Evolutionary conservation across 2,113 vertebrate genomes (phyloP).

Genomic region (Sinocyclocheilus maitianheensis): DNA sequence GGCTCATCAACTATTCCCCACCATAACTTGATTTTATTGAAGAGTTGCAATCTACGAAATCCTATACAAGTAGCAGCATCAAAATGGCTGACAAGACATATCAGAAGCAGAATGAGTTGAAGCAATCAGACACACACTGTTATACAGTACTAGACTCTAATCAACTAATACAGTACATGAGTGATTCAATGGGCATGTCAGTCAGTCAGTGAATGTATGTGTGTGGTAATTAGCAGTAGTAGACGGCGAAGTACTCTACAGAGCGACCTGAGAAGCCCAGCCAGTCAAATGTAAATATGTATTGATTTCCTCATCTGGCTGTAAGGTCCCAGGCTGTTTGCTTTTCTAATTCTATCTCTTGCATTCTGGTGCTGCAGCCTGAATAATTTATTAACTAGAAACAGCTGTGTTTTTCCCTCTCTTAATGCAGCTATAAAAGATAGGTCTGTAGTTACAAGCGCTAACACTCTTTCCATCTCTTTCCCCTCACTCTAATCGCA

Average conservation of each 20-base stretch:
- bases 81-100: constrained; percentile 27
- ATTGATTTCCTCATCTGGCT: constrained; percentile 55
- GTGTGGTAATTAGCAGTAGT: constrained; percentile 45
- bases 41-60: constrained; percentile 24
- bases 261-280: constrained; percentile 47
- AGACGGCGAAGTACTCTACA: not conserved
- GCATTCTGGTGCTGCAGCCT: constrained; percentile 46
- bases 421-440: constrained; percentile 25
- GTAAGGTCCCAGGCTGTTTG: constrained; percentile 55
- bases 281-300: constrained; percentile 57
- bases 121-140: constrained; percentile 6
- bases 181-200: constrained; percentile 10
- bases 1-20: constrained; percentile 19
- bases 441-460: constrained; percentile 30
- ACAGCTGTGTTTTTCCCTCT: constrained; percentile 23
- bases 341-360: constrained; percentile 52
- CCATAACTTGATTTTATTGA: not conserved
- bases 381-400: constrained; percentile 57
- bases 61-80: not conserved
- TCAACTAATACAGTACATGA: constrained; percentile 27
- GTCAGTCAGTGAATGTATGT: constrained; percentile 12
- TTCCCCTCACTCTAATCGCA: constrained; percentile 11
- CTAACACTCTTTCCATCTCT: constrained; percentile 27
- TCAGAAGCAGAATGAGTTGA: constrained; percentile 3
- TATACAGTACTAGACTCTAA: not conserved